Base-by-base conservation (phyloP, 2,888 invertebrate genomes). In the Morpho helenor region DNA sequence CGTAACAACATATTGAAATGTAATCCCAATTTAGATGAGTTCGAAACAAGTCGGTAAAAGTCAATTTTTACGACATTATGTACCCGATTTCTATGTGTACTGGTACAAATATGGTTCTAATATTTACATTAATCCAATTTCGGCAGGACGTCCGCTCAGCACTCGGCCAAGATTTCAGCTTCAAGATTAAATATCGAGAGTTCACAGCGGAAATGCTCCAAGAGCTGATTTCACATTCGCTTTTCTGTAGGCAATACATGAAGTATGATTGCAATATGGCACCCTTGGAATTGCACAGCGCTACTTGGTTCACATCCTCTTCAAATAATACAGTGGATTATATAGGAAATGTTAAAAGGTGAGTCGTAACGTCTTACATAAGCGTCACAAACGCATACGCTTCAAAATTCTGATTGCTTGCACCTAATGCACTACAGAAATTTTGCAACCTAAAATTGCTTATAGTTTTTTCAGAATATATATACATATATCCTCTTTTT, bases 191-290 rank as follows among this genome's bases (percentile, higher is more conserved):
- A 66, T 98, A 98, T 76, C 91, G 97, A 42, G 97, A 98, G 75
- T 98, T 98, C 78, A 94, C 95, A 0, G 95, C 96, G 0, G 96
- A 96, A 77, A 98, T 98, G 97, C 89, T 97, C 9, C 96, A 97
- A 76, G 97, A 97, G 72, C 86, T 97, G 61, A 96, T 97, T 59
- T 96, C 96, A 0, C 97, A 97, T 79, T 97, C 97, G 0, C 87
- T 97, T 51, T 96, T 96, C 78, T 98, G 97, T 72, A 95, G 96
- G 59, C 97, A 97, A 77, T 95, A 96, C 73, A 95, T 97, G 59
- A 96, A 96, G 73, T 98, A 97, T 73, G 97, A 97, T 72, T 98
- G 97, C 72, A 95, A 95, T 73, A 95, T 95, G 84, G 97, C 97
- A 2, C 97, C 97, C 2, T 79, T 98, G 63, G 96, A 96, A 63